A percentile compares a stretch with the other conserved stretches of the same genome.
These are phyloP conservation scores for Sphyrna mokarran DNA, from an alignment of 2,113 vertebrate species.

Conservation along the genomic window DNA sequence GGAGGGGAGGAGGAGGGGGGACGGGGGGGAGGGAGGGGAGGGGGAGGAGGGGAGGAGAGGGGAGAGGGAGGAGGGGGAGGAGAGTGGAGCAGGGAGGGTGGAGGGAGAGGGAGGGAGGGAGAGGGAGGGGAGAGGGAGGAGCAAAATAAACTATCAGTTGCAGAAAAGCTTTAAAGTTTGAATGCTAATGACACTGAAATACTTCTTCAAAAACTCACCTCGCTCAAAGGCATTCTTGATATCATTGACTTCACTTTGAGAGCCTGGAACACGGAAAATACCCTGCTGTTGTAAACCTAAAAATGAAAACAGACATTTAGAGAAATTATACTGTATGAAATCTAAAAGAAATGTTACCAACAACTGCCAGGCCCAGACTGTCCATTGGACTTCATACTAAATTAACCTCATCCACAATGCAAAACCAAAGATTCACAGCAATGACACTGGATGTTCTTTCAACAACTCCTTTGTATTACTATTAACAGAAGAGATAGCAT, in stretches of 20 bases:
- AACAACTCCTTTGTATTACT: background rate
- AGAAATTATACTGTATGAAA: background rate
- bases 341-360: too few species aligned
- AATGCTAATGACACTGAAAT: too few species aligned
- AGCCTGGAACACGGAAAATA: conserved; percentile 94
- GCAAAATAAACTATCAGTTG: background rate
- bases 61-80: too few species aligned
- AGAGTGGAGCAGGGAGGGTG: background rate
- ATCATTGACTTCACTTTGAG: conserved; percentile 96
- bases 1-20: background rate
- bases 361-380: too few species aligned
- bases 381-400: too few species aligned
- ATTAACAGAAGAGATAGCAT: background rate
- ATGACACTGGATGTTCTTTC: background rate
- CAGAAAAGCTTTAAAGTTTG: too few species aligned
- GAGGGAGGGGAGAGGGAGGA: background rate
- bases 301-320: conserved; percentile 39
- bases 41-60: too few species aligned
- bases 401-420: background rate
- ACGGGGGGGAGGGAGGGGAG: too few species aligned
- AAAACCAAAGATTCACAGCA: background rate
- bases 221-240: conserved; percentile 98
- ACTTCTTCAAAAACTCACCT: conserved; percentile 63
- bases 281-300: conserved; percentile 95
- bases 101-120: too few species aligned